Base-by-base conservation (phyloP, 2,888 invertebrate species). In the Bombylius major region DNA sequence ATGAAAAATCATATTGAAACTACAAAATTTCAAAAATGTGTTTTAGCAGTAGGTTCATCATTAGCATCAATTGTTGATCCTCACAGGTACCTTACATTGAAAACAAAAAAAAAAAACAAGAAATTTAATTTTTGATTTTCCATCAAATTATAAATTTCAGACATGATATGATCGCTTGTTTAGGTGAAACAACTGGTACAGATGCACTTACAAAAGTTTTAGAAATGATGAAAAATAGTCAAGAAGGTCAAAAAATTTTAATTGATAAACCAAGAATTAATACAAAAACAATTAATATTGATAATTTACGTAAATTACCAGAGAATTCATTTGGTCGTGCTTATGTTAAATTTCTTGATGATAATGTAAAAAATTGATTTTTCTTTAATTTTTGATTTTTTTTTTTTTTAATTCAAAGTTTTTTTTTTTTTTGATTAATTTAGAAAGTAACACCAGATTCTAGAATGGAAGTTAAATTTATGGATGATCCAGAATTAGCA, bases 91-190 rank as follows among this genome's bases (percentile, higher is more conserved):
- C n/a, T n/a, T n/a, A n/a, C n/a, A n/a, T n/a, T n/a, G n/a, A n/a
- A n/a, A n/a, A n/a, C n/a, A n/a, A n/a, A n/a, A n/a, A n/a, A n/a
- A n/a, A n/a, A n/a, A n/a, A n/a, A n/a, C n/a, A n/a, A n/a, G n/a
- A n/a, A n/a, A n/a, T n/a, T n/a, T n/a, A n/a, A n/a, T n/a, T n/a
- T n/a, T n/a, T n/a, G n/a, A n/a, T n/a, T n/a, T n/a, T n/a, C n/a
- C n/a, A n/a, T n/a, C n/a, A n/a, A n/a, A n/a, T n/a, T n/a, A n/a
- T n/a, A 51, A 13, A 50, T 57, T 67, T 72, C 56, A 77, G 89
- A 59, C 87, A 82, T 23, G 96, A 98, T 69, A 93, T 95, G 91
- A 90, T 98, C 63, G 94, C 96, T 32, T 89, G 92, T 62, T 79
- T 96, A 63, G 95, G 94, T 1, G 97, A 98, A 77, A 89, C 93